A percentile compares a stretch with the other conserved stretches of the same genome.
Conservation (phyloP, 2,113 vertebrate genomes). For the Zosterops pallidus region DNA sequence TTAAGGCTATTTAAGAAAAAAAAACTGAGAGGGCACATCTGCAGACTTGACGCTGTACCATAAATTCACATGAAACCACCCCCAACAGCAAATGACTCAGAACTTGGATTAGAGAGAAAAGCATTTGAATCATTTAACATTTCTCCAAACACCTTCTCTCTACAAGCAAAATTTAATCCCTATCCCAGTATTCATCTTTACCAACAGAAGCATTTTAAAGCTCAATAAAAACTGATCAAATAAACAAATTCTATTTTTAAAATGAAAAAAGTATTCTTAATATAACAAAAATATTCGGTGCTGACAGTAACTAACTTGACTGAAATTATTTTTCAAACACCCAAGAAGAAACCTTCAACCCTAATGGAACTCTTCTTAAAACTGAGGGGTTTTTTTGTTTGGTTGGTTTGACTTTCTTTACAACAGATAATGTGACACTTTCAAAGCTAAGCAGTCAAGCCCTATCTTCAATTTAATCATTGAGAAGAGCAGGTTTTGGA, state of each 20-base stretch:
- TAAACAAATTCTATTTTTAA: neutral
- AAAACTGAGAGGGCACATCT: neutral
- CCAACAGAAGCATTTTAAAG: neutral
- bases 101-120: neutral
- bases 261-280: neutral
- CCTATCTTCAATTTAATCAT: neutral
- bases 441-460: neutral
- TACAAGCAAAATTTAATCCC: neutral
- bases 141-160: neutral
- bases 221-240: neutral
- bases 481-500: neutral
- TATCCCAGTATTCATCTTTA: neutral
- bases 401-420: neutral
- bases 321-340: neutral
- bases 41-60: neutral
- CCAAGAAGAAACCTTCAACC: neutral
- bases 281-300: neutral
- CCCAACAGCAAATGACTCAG: neutral
- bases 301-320: neutral
- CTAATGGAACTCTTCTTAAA: neutral
- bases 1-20: neutral
- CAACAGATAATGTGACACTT: neutral
- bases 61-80: neutral
- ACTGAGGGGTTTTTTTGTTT: rapidly evolving
- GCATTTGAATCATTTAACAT: neutral